Percentiles rank a stretch among this genome's conserved stretches.
These are phyloP conservation scores for Tetramorium simillimum DNA, from an alignment of 1,140 invertebrate species.

Conservation along the genomic window DNA sequence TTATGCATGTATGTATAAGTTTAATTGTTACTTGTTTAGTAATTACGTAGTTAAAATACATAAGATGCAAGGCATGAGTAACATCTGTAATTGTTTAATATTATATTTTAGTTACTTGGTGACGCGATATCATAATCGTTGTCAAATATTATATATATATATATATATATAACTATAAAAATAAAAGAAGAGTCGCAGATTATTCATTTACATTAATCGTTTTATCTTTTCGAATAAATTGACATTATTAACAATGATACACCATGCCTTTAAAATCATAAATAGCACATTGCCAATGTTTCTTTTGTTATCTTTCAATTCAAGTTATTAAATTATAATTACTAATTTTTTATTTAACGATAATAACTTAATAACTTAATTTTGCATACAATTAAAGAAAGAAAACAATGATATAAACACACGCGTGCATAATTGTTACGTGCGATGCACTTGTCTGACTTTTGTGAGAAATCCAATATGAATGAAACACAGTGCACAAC, in stretches of 20 bases:
- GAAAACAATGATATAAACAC: neutral
- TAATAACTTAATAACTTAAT: neutral
- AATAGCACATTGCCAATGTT: neutral
- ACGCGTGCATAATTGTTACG: neutral
- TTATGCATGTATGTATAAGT: neutral
- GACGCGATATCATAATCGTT: neutral
- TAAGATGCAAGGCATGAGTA: neutral
- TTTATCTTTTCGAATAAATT: neutral
- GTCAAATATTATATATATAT: neutral
- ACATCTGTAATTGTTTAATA: neutral
- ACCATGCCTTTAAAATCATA: neutral
- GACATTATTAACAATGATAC: neutral
- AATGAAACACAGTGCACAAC: constrained; percentile 83
- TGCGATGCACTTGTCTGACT: neutral
- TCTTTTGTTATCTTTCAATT: neutral
- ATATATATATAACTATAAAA: neutral
- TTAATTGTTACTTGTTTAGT: neutral
- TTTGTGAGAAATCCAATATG: constrained; percentile 18
- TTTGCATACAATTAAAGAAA: neutral
- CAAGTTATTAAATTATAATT: neutral
- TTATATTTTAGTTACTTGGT: neutral
- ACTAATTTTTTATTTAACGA: no score
- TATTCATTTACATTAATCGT: neutral
- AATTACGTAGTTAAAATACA: neutral
- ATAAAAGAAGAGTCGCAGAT: neutral